These are phyloP conservation scores for Heliconius hewitsoni DNA, from an alignment of 1,140 invertebrate species.

Conservation along the genomic window DNA sequence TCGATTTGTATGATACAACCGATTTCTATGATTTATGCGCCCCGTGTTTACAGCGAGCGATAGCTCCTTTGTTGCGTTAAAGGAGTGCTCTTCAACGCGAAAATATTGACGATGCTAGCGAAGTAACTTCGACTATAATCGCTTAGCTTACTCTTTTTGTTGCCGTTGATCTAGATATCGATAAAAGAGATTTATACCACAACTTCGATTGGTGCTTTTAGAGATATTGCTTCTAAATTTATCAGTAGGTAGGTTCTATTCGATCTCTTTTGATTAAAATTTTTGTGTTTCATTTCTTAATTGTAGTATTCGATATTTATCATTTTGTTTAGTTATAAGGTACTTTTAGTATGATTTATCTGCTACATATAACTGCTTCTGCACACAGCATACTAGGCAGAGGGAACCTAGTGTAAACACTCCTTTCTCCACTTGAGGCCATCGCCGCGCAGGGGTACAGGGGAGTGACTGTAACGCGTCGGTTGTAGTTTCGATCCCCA, in stretches of 20 bases:
- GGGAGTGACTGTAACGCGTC: no score
- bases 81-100: constrained; percentile 47
- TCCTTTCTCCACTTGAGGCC: no score
- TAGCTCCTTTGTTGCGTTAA: constrained; percentile 58
- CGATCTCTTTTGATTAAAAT: background rate
- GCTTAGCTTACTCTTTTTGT: constrained; percentile 9
- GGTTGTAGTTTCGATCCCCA: no score
- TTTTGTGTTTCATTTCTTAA: background rate
- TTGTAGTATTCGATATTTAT: background rate
- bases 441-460: no score
- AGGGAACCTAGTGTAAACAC: no score
- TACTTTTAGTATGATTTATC: no score
- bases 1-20: constrained; percentile 54
- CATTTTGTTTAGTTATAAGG: background rate
- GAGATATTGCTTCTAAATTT: constrained; percentile 1
- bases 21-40: constrained; percentile 50
- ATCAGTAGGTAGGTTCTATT: background rate
- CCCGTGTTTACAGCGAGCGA: constrained; percentile 55
- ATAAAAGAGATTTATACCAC: constrained; percentile 11
- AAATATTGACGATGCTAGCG: constrained; percentile 54
- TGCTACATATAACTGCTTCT: no score
- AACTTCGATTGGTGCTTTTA: constrained; percentile 11
- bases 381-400: no score
- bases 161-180: background rate
- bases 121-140: constrained; percentile 59